Conservation (phyloP, 1,140 invertebrate species). For the Gryllus bimaculatus region DNA sequence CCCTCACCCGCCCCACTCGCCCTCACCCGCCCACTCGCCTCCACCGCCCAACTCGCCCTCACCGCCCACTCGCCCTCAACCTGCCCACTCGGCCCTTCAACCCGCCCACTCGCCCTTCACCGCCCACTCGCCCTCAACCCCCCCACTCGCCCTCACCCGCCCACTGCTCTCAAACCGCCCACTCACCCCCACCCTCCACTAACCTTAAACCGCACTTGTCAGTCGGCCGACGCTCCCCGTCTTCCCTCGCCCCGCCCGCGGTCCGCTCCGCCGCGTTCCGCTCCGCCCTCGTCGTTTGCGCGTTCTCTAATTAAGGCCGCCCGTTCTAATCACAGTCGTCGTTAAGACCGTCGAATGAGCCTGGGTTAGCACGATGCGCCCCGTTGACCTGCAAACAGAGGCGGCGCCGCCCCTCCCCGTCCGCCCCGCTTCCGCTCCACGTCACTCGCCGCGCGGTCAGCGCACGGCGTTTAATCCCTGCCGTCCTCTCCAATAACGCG, state of each 20-base stretch:
- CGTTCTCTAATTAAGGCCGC: not conserved
- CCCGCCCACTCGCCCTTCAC: too few species aligned
- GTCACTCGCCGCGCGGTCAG: not conserved
- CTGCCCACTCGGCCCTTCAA: too few species aligned
- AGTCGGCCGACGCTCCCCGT: not conserved
- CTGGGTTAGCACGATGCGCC: not conserved
- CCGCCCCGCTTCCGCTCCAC: too few species aligned
- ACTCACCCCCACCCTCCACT: not conserved
- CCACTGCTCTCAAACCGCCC: too few species aligned
- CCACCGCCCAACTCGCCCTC: too few species aligned
- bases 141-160: too few species aligned
- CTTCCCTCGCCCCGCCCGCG: not conserved
- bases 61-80: too few species aligned
- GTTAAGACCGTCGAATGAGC: conserved; percentile 3
- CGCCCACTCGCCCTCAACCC: too few species aligned
- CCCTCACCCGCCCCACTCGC: too few species aligned
- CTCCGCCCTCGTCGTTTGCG: not conserved
- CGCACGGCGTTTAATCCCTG: not conserved
- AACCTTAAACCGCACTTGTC: not conserved
- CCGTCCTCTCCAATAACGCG: not conserved
- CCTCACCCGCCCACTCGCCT: too few species aligned
- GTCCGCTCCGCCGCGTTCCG: too few species aligned
- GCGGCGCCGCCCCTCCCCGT: too few species aligned
- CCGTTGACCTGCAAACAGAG: not conserved
- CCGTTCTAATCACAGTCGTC: not conserved